Conservation (phyloP, 2,797 vertebrate species). For the Trichosurus vulpecula region DNA sequence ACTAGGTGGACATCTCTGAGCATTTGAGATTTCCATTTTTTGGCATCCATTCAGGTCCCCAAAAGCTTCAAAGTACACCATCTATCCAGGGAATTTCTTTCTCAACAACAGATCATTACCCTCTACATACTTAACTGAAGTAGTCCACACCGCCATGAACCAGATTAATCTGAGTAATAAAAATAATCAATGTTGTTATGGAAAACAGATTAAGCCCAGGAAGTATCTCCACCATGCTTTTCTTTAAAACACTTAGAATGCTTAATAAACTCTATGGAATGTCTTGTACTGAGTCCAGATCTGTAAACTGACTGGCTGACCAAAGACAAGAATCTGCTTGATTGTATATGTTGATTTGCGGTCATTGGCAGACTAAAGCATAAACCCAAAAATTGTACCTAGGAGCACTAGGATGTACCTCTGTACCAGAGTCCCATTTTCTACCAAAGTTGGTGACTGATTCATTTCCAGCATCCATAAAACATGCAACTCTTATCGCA, state of each 20-base stretch:
- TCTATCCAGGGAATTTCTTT: slow-evolving; percentile 12
- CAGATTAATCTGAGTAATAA: slow-evolving; percentile 35
- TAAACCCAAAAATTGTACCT: no score
- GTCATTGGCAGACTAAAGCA: neutral
- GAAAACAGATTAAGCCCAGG: slow-evolving; percentile 25
- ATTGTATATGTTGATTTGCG: slow-evolving; percentile 9
- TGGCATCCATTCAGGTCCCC: neutral
- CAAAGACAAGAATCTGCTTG: neutral
- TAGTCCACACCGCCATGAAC: neutral
- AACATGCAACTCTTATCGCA: neutral
- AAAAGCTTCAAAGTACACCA: neutral
- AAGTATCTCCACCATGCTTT: slow-evolving; percentile 9
- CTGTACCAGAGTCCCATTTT: slow-evolving; percentile 16
- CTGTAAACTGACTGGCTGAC: slow-evolving; percentile 1
- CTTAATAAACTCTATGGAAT: slow-evolving; percentile 38
- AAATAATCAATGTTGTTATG: slow-evolving; percentile 31
- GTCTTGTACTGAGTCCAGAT: neutral
- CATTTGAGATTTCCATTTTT: neutral
- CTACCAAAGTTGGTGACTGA: slow-evolving; percentile 4
- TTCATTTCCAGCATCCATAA: slow-evolving; percentile 35
- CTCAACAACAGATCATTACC: slow-evolving; percentile 22
- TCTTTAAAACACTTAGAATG: slow-evolving; percentile 8
- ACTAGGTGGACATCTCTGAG: neutral
- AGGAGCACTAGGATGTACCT: neutral
- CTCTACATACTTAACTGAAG: slow-evolving; percentile 28